Conservation (phyloP, 2,797 vertebrate genomes). For the Rhinogobio ventralis region DNA sequence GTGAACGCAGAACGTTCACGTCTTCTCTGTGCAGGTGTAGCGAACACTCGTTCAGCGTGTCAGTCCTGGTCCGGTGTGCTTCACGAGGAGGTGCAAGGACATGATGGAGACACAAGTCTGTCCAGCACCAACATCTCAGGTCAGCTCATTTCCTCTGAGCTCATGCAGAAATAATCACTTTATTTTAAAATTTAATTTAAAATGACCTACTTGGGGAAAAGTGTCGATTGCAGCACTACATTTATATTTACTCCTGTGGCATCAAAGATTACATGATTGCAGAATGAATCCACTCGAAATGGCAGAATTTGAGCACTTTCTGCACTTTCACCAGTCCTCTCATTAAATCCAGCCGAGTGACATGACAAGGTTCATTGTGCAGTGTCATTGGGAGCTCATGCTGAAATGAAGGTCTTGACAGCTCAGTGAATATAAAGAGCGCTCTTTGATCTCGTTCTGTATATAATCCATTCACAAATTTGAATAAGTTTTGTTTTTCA, state of each 20-base stretch:
- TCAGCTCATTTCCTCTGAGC: neutral
- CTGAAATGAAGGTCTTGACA: neutral
- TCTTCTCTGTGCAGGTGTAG: conserved; percentile 5
- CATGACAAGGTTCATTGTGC: neutral
- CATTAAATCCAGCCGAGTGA: neutral
- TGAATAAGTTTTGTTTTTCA: neutral
- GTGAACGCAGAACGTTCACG: neutral
- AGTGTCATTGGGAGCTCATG: neutral
- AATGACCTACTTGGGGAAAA: neutral
- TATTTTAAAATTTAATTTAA: neutral
- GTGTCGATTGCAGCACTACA: neutral
- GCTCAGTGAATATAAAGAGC: neutral
- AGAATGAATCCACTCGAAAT: neutral
- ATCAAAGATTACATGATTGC: neutral
- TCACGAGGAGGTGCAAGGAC: neutral
- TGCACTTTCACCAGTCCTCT: neutral
- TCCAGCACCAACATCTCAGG: neutral
- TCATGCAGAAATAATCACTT: too few relatives aligned
- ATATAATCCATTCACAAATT: neutral
- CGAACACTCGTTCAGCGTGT: neutral
- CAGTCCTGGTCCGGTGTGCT: conserved; percentile 22
- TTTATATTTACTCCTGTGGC: too few relatives aligned
- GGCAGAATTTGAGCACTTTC: too few relatives aligned
- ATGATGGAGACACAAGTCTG: neutral
- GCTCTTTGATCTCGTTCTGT: too few relatives aligned